Base-by-base conservation (phyloP, 2,888 invertebrate species). In the Oscheius myriophilus region DNA sequence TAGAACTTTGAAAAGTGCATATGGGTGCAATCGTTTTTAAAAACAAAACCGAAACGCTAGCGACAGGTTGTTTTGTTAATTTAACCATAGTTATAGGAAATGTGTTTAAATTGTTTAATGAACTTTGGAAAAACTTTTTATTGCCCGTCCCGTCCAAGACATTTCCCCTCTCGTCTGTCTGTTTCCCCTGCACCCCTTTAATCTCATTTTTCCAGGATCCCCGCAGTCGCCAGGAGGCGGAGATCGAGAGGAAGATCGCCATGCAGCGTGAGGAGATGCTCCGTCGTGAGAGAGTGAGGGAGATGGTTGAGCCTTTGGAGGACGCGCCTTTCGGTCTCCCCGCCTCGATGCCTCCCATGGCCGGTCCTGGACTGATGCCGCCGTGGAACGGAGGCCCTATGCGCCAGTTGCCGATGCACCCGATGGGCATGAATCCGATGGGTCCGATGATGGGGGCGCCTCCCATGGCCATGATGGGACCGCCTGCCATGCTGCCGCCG, bases 191-290 rank as follows among this genome's bases (percentile, higher is more conserved):
- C 4, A 3, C 33, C 33, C 33, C 33, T 33, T 33, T n/a, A n/a
- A n/a, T n/a, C n/a, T n/a, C n/a, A n/a, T n/a, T n/a, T n/a, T n/a
- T n/a, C n/a, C 33, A 33, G 33, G 33, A 33, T 9, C 33, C 33
- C 33, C 33, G 33, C 33, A 33, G 33, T 33, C 33, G 25, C 2
- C 25, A 26, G 12, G 61, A 61, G 18, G 63, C 41, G 4, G 63
- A 63, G 25, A 63, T 63, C 39, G 63, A 63, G 42, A n/a, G 51
- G 12, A 63, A 63, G 49, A 63, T 63, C n/a, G 63, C 52, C 14
- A 7, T n/a, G 18, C 63, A 63, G 39, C 39, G 63, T n/a, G 52
- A 63, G 43, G 42, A 63, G 23, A 51, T 63, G 12, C 21, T 52
- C 14, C 52, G 63, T 16, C 33, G 53, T 0, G 63, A 63, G 53